Evolutionary conservation across 2,113 vertebrate genomes (phyloP).

Genomic region (Ameiurus melas): DNA sequence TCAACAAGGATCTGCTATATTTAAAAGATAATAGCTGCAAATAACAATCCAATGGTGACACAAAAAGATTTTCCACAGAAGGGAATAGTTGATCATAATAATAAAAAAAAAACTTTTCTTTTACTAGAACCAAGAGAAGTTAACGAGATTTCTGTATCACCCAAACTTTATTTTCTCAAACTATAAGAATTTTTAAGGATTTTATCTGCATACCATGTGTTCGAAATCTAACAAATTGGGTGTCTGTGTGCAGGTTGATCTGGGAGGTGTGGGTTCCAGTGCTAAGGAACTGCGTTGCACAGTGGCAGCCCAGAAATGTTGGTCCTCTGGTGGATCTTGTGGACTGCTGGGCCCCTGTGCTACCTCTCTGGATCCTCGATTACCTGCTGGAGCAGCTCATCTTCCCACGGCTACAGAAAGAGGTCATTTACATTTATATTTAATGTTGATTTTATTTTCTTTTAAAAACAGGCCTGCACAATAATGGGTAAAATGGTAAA

Average conservation of each 20-base stretch:
- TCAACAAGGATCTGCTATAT: not conserved
- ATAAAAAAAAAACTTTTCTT: not conserved
- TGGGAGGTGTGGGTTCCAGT: slow-evolving; percentile 96
- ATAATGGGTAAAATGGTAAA: not conserved
- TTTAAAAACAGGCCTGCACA: not conserved
- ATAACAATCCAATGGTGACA: not conserved
- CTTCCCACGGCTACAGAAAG: slow-evolving; percentile 94
- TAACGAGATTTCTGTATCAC: not conserved
- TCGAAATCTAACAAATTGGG: not conserved
- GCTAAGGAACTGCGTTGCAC: slow-evolving; percentile 78
- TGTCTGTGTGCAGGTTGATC: slow-evolving; percentile 75
- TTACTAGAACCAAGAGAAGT: not conserved
- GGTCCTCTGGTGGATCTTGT: slow-evolving; percentile 93
- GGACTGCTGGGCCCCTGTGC: slow-evolving; percentile 86
- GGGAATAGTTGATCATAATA: too few relatives aligned
- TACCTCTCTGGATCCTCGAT: slow-evolving; percentile 90
- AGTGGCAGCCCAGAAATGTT: slow-evolving; percentile 92
- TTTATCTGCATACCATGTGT: not conserved
- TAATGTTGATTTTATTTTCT: not conserved
- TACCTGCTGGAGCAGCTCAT: slow-evolving; percentile 92
- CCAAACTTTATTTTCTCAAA: not conserved
- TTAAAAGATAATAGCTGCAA: not conserved
- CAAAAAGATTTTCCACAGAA: too few relatives aligned
- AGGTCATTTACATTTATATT: slow-evolving; percentile 69
- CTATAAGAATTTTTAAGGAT: not conserved